phyloP scores from a whole-genome alignment of 2,113 vertebrate species.

The Engraulis encrasicolus region DNA sequence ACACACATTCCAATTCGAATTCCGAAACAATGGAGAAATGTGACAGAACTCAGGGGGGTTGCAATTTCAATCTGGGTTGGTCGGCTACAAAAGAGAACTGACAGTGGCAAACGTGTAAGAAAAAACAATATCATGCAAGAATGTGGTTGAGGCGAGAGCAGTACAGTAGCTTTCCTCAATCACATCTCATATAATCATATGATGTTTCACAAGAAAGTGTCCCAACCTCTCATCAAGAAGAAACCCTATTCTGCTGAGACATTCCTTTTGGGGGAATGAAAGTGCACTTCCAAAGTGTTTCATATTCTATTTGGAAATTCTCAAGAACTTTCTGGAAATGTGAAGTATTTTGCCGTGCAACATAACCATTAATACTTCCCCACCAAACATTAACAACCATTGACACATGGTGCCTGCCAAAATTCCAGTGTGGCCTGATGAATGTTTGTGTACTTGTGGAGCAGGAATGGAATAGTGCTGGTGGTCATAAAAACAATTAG shows the following conservation, averaged over 20 bases:
- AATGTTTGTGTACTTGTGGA: not conserved
- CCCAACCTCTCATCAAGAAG: not conserved
- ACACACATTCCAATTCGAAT: not conserved
- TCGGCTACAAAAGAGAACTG: not conserved
- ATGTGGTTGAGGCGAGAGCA: not conserved
- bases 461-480: not conserved
- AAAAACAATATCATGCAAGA: not conserved
- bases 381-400: not conserved
- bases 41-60: not conserved
- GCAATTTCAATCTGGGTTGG: not conserved
- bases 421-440: not conserved
- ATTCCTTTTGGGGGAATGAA: not conserved
- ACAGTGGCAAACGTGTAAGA: not conserved
- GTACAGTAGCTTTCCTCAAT: not conserved
- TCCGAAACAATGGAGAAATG: not conserved
- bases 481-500: not conserved
- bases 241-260: not conserved
- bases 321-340: not conserved
- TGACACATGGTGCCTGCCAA: not conserved
- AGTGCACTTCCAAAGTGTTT: not conserved
- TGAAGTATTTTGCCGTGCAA: not conserved
- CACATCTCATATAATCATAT: not conserved
- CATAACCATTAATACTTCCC: not conserved
- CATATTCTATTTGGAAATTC: constrained; percentile 1
- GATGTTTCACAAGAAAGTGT: not conserved